Evolutionary conservation across 1,140 invertebrate genomes (phyloP).

Genomic region (Drosophila nikananu): DNA sequence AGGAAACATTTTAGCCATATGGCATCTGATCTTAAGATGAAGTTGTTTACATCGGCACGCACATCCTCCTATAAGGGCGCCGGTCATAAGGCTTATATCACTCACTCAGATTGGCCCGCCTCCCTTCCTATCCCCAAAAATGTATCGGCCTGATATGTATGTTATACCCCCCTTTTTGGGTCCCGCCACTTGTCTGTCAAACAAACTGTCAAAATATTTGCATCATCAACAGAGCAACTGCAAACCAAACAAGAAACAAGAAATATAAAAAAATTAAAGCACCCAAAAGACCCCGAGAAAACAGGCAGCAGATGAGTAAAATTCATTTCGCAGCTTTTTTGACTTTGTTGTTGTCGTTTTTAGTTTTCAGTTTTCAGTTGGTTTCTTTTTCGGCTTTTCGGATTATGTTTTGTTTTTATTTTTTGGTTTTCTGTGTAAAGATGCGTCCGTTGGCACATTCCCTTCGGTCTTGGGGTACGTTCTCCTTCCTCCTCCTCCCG

Average conservation of each 20-base stretch:
- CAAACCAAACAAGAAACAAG: conserved; percentile 32
- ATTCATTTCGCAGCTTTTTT: conserved; percentile 45
- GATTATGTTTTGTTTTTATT: conserved; percentile 29
- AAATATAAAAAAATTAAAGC: conserved; percentile 42
- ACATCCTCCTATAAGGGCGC: conserved; percentile 3
- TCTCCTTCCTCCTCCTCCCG: conserved; percentile 23
- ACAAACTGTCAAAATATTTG: conserved; percentile 77
- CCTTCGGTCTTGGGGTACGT: conserved; percentile 14
- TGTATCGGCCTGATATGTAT: not conserved
- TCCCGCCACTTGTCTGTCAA: conserved; percentile 44
- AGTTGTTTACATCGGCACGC: conserved; percentile 23
- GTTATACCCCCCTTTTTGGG: not conserved
- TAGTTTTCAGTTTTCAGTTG: conserved; percentile 12
- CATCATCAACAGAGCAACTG: conserved; percentile 61
- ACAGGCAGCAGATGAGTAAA: conserved; percentile 30
- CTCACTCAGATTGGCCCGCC: conserved; percentile 24
- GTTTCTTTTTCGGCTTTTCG: conserved; percentile 39
- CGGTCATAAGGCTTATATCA: conserved; percentile 5
- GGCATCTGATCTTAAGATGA: conserved; percentile 7
- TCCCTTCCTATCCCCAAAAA: not conserved
- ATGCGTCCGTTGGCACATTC: conserved; percentile 62
- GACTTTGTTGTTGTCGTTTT: conserved; percentile 8
- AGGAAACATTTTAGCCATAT: conserved; percentile 1
- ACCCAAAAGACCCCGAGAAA: conserved; percentile 17
- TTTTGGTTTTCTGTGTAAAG: conserved; percentile 56